Conservation (phyloP, 2,888 invertebrate genomes). For the Anticlea derivata region DNA sequence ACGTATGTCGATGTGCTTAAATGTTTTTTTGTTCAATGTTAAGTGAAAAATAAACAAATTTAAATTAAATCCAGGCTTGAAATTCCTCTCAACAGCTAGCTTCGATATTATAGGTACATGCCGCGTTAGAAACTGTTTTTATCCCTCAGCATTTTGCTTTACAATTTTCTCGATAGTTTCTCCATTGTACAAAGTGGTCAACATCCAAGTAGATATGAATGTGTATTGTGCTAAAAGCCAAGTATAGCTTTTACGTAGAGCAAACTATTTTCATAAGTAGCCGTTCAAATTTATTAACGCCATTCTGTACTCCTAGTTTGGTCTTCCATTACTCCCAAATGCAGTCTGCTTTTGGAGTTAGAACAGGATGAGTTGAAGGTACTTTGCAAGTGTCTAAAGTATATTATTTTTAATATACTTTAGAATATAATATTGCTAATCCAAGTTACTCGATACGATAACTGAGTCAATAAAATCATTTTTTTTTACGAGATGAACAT, state of each 20-base stretch:
- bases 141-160: constrained; percentile 5
- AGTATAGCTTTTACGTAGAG: constrained; percentile 49
- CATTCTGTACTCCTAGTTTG: constrained; percentile 10
- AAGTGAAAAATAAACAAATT: not conserved
- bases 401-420: too few species aligned
- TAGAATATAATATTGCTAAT: too few species aligned
- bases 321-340: constrained; percentile 14
- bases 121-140: too few species aligned
- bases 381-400: too few species aligned
- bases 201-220: constrained; percentile 48
- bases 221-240: constrained; percentile 50
- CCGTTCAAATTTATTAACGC: constrained; percentile 30
- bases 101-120: too few species aligned
- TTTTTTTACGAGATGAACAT: too few species aligned
- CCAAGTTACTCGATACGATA: too few species aligned
- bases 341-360: constrained; percentile 19
- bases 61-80: too few species aligned
- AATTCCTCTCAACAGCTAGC: too few species aligned
- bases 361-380: too few species aligned
- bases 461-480: too few species aligned
- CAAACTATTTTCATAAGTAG: constrained; percentile 40
- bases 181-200: constrained; percentile 36
- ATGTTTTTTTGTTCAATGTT: not conserved
- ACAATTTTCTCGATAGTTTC: constrained; percentile 32
- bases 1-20: constrained; percentile 13